Evolutionary conservation across 92 coral and sea anemone genomes (phyloP), one percentile per base, ranked within the genome.

Genomic region (Heteractis magnifica): DNA sequence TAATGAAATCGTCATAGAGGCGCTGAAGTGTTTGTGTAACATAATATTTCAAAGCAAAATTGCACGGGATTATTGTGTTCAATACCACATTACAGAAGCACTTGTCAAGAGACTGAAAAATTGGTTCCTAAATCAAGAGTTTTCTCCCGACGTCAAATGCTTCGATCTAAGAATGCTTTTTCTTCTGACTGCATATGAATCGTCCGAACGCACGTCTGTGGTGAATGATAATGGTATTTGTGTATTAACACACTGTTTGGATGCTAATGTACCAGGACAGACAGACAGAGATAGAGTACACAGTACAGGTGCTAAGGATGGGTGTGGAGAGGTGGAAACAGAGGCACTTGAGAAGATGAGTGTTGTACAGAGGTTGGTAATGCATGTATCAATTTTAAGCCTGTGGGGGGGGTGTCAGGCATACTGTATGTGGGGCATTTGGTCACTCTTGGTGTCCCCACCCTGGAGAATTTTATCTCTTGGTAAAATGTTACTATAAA

Each of bases 81-180:
- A 87, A 6, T 84, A 90, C 77, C 88, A 77, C 60, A 85, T 92
- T 23, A 90, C 91, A 13, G 87, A 89, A 59, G 96, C 89, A 11
- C 89, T 91, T 21, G 76, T 93, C 53, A 65, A 74, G 23, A 90
- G 99, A 49, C 74, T 90, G 52, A 84, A 91, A 65, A 74, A 65
- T 8, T 97, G 97, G 97, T 94, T 92, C 82, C 91, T 83, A n/a
- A 88, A 84, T 71, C 64, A 84, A 44, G 87, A 86, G 56, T 81
- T 94, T 68, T 87, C 89, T 2, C 13, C 83, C 21, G 95, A 94
- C 65, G 93, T 97, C 8, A 89, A 85, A 58, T 94, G 87, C 75
- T 97, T 94, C 86, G 98, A 94, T 85, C 64, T 97, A 74, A 86
- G 99, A 86, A 80, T 97, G 92, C 87, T 97, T 71, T 97, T 97